A percentile compares a stretch with the other conserved stretches of the same genome.
phyloP scores from a whole-genome alignment of 2,797 vertebrate species.

The Eremophila alpestris region DNA sequence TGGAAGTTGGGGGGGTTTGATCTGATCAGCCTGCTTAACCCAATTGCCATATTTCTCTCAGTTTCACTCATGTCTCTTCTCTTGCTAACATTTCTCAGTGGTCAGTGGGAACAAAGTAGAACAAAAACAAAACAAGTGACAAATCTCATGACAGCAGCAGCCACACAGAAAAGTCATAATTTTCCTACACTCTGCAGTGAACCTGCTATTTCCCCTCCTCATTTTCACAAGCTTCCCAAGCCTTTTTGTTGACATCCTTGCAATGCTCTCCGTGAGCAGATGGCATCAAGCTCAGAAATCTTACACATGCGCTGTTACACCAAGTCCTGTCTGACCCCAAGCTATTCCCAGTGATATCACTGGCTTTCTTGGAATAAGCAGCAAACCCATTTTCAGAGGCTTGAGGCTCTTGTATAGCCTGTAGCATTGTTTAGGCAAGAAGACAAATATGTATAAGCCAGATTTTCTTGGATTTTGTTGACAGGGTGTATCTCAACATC shows the following conservation, averaged over 20 bases:
- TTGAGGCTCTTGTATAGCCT: neutral
- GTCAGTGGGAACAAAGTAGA: neutral
- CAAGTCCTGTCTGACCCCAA: neutral
- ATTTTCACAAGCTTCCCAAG: conserved; percentile 1
- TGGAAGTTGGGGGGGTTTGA: neutral
- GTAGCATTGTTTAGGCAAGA: neutral
- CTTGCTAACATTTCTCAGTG: neutral
- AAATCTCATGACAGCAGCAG: neutral
- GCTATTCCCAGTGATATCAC: neutral
- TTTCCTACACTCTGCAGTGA: neutral
- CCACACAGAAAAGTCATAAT: neutral
- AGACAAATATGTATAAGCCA: neutral
- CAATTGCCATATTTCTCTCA: neutral
- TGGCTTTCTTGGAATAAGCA: neutral
- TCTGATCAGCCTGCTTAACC: neutral
- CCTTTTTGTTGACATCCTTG: neutral
- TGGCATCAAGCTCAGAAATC: neutral
- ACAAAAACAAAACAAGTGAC: neutral
- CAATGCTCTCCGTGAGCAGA: neutral
- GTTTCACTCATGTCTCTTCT: neutral
- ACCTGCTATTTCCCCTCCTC: neutral
- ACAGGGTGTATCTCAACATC: neutral
- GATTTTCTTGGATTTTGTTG: neutral
- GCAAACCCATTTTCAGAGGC: neutral
- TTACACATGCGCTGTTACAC: neutral